Evolutionary conservation across 2,797 vertebrate species (phyloP), one percentile per base, ranked within the genome.

Genomic region (Vultur gryphus): DNA sequence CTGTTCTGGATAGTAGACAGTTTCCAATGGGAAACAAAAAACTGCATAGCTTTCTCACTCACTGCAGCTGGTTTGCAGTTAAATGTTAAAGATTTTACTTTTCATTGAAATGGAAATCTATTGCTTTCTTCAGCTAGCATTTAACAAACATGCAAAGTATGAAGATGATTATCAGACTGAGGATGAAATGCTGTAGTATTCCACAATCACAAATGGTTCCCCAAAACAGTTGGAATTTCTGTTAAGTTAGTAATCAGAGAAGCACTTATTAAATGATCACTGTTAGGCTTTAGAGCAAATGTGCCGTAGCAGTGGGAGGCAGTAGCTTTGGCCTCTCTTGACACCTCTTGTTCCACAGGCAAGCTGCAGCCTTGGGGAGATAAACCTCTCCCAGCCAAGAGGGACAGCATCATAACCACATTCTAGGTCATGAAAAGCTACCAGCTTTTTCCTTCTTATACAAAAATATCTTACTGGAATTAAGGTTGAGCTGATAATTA

Each of bases 1-100:
- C 77, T 88, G 61, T 89, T 93, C 84, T 95, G 94, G 86, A 81
- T 58, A 93, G 87, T 39, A 93, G 76, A 77, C 16, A 62, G n/a
- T 76, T 95, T 95, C 88, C 91, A 84, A 2, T 41, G 37, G 78
- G 85, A 91, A 95, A 81, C 66, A 90, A 92, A 90, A 91, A 70
- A 43, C 39, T 67, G 43, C 64, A 16, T 43, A 46, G 23, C 72
- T 92, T 95, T 93, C 91, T 87, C 46, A 28, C 62, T 89, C 39
- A 5, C 61, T 87, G 67, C 79, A 90, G 88, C 59, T 85, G 84
- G 18, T 69, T 83, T 94, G 86, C 52, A 93, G 82, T 49, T 86
- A 72, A 78, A 76, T n/a, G n/a, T 76, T 66, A 46, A 66, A 79
- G 90, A 51, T 69, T 84, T 84, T 70, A 24, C 58, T 89, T 87